Evolutionary conservation across 1,140 invertebrate species (phyloP), one percentile per base, ranked within the genome.

Genomic region (Propsilocerus akamusi): DNA sequence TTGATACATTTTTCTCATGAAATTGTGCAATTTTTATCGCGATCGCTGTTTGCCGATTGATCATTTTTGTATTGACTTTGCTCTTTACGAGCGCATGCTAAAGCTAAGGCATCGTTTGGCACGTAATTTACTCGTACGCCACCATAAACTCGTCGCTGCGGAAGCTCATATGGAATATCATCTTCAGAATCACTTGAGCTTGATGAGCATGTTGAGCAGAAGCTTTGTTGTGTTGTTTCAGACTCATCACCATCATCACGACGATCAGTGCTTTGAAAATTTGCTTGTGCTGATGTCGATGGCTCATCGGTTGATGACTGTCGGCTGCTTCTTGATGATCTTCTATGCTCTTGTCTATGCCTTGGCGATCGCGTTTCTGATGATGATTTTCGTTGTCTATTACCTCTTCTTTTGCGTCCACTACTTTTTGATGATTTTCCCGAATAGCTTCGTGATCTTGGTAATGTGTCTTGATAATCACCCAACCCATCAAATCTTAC

Each of bases 121-220:
- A 92, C 86, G 65, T 90, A 92, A 5, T 84, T 86, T 52, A 89
- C 86, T 41, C 86, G 64, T 2, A 89, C 86, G 28, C 85, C 85
- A 11, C 86, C 85, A 58, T 88, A 90, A 3, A 86, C 83, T 58
- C 81, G 68, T 54, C 85, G 70, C 6, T 81, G 78, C 2, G 86
- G 86, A 34, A 90, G 62, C 10, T 83, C 73, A 62, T 91, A 89
- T 20, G 83, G 83, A 53, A 84, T 80, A 26, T 85, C 77, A 34
- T 88, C 86, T 52, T 86, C 85, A 26, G 84, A 86, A 14, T 84
- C 86, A 14, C 62, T 64, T 1, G 61, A 63, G 49, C 76, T 78
- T 3, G 83, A 86, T 1, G 85, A 89, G 57, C 87, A 91, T 0
- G 87, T 90, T 49, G 85, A 89, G 64, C 87, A 92, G 55, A 81